Conservation (phyloP, 2,113 vertebrate genomes). For the Condylura cristata region DNA sequence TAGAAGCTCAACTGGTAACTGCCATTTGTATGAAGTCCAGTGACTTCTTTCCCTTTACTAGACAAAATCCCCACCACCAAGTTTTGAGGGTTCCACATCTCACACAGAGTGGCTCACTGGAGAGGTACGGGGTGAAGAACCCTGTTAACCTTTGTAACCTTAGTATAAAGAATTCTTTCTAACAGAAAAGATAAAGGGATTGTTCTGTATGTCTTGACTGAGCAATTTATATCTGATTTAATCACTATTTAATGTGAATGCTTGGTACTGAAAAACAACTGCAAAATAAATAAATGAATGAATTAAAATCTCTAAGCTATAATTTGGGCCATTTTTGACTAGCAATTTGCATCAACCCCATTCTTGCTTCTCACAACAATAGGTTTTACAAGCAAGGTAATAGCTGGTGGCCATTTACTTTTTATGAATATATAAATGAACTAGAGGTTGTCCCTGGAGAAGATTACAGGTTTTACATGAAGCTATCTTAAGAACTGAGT, state of each 20-base stretch:
- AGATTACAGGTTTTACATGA: constrained; percentile 64
- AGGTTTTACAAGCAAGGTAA: constrained; percentile 40
- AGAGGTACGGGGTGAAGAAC: not conserved
- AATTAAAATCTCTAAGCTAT: not conserved
- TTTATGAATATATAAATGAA: constrained; percentile 62
- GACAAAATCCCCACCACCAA: not conserved
- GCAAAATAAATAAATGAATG: constrained; percentile 58
- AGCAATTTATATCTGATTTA: constrained; percentile 51
- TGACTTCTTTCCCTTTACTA: not conserved
- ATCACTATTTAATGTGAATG: constrained; percentile 36
- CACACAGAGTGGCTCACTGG: not conserved
- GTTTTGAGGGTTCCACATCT: not conserved
- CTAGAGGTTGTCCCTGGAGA: constrained; percentile 52
- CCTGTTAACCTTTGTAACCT: not conserved
- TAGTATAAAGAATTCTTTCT: not conserved
- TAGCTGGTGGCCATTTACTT: constrained; percentile 22
- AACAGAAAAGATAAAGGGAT: not conserved
- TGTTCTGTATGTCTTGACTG: not conserved
- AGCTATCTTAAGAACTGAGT: constrained; percentile 51
- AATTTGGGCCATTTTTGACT: constrained; percentile 36
- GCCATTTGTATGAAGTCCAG: not conserved
- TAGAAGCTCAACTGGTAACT: not conserved
- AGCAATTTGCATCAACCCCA: constrained; percentile 53
- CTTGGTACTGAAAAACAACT: constrained; percentile 33
- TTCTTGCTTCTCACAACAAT: constrained; percentile 56